phyloP scores from a whole-genome alignment of 2,113 vertebrate genomes.

The Falco punctatus region DNA sequence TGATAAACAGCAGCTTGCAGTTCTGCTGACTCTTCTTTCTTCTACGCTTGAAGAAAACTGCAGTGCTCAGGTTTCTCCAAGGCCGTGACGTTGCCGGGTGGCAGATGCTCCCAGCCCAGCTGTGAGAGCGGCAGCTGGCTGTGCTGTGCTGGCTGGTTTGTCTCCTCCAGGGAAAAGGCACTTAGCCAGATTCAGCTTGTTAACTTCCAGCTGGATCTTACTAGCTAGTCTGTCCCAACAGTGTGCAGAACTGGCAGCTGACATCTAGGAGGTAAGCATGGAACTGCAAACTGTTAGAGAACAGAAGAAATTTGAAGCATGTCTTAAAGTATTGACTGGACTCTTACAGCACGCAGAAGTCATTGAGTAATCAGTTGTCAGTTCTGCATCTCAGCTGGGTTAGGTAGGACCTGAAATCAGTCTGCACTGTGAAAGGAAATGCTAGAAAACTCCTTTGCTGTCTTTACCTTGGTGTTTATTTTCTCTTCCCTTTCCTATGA shows the following conservation, averaged over 20 bases:
- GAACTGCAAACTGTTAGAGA: neutral
- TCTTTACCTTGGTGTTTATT: neutral
- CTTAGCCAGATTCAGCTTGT: neutral
- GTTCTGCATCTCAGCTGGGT: neutral
- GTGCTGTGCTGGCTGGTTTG: neutral
- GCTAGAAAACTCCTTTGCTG: neutral
- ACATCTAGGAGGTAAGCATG: neutral
- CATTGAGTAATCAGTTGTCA: neutral
- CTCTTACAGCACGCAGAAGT: neutral
- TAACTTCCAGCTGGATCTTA: constrained; percentile 12
- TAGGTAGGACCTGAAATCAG: neutral
- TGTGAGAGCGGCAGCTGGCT: neutral
- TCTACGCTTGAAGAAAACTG: neutral
- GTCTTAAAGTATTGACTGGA: neutral
- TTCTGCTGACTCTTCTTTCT: neutral
- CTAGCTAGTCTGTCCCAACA: neutral
- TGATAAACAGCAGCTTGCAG: neutral
- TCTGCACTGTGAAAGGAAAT: neutral
- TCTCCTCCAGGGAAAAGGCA: neutral
- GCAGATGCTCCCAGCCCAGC: constrained; percentile 27
- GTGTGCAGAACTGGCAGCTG: neutral
- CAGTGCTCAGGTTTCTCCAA: neutral
- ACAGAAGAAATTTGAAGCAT: neutral
- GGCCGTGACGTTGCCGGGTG: fast-evolving
- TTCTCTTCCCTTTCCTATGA: neutral